Evolutionary conservation across 2,888 invertebrate genomes (phyloP).

Genomic region (Dicycla oo): DNA sequence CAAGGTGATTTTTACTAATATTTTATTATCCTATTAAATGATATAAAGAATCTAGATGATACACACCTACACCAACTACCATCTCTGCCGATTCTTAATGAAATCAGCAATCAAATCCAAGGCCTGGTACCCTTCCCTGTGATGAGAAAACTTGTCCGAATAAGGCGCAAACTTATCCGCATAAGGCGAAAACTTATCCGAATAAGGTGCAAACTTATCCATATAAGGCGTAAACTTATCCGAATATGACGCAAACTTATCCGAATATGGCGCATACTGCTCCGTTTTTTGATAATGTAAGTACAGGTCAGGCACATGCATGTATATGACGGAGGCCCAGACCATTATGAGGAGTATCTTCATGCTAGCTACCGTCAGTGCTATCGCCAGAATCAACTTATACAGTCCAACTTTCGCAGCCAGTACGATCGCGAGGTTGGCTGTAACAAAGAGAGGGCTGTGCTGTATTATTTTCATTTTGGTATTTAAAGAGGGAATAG

Average conservation of each 20-base stretch:
- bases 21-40: not conserved
- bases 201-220: slow-evolving; percentile 36
- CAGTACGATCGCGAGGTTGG: slow-evolving; percentile 80
- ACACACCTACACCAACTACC: slow-evolving; percentile 61
- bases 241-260: slow-evolving; percentile 19
- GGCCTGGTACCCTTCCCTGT: slow-evolving; percentile 54
- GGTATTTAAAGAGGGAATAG: not conserved
- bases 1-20: not conserved
- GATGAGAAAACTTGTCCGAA: slow-evolving; percentile 46
- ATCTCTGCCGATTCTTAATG: slow-evolving; percentile 45
- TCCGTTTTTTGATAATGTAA: slow-evolving; percentile 69
- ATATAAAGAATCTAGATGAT: not conserved
- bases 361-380: slow-evolving; percentile 75
- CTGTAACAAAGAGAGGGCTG: slow-evolving; percentile 82
- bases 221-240: slow-evolving; percentile 3
- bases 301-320: slow-evolving; percentile 81
- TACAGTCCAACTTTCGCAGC: slow-evolving; percentile 83
- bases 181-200: slow-evolving; percentile 28
- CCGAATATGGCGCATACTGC: slow-evolving; percentile 34
- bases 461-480: slow-evolving; percentile 18
- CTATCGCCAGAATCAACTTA: slow-evolving; percentile 83
- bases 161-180: slow-evolving; percentile 3
- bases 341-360: slow-evolving; percentile 82
- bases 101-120: slow-evolving; percentile 62
- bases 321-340: slow-evolving; percentile 80